Percentiles rank a stretch among this genome's conserved stretches.
These are phyloP conservation scores for Sphenodon punctatus DNA, from an alignment of 2,797 vertebrate species.

Conservation along the genomic window DNA sequence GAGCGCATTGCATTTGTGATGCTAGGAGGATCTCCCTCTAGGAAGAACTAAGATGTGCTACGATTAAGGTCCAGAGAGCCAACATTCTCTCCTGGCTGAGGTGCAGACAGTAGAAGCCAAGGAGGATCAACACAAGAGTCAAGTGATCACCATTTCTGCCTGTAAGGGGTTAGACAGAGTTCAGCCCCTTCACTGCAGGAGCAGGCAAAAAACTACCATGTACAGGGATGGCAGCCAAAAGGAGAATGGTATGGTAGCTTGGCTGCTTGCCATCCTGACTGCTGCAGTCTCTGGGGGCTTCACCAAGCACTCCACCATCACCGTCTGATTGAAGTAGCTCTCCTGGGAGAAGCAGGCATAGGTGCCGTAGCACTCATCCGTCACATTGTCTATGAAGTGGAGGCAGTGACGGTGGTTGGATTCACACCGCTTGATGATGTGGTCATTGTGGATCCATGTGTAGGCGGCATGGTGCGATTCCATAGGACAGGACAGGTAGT, in stretches of 20 bases:
- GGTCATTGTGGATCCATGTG: slow-evolving; percentile 71
- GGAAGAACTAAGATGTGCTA: no score
- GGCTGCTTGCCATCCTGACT: rapidly evolving
- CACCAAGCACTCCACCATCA: background rate
- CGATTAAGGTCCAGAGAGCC: no score
- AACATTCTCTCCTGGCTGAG: no score
- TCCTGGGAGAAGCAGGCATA: slow-evolving; percentile 73
- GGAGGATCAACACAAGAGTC: no score
- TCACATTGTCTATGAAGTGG: slow-evolving; percentile 74
- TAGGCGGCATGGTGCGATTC: slow-evolving; percentile 77
- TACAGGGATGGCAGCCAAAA: background rate
- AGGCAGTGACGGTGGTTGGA: slow-evolving; percentile 69
- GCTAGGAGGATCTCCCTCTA: no score
- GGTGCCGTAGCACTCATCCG: slow-evolving; percentile 58
- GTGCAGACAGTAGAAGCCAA: no score
- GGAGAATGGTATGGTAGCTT: background rate
- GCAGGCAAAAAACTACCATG: background rate
- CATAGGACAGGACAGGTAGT: slow-evolving; percentile 76
- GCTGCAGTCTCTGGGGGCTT: background rate
- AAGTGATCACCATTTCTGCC: no score
- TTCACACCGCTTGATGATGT: slow-evolving; percentile 68
- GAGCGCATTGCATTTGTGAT: no score
- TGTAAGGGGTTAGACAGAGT: background rate
- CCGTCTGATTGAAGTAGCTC: slow-evolving; percentile 55
- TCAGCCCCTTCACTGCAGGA: background rate